Base-by-base conservation (phyloP, 1,140 invertebrate species). In the Euglossa dilemma region DNA sequence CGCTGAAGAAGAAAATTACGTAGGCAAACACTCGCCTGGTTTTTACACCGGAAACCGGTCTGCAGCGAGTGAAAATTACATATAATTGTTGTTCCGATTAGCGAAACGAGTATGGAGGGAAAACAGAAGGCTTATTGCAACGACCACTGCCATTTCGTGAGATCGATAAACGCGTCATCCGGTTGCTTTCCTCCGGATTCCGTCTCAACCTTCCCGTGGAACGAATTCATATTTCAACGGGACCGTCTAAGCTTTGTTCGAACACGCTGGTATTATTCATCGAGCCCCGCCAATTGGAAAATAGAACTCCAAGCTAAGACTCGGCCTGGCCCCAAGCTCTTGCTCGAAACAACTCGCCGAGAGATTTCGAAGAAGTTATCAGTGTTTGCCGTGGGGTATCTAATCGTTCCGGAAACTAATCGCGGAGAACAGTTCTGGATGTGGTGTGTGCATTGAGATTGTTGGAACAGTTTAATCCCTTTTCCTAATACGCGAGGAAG, bases 321-420 rank as follows among this genome's bases (percentile, higher is more conserved):
- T 36, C 36, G 36, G 36, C 4, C 4, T 36, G 4, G 36, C 20
- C 25, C n/a, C n/a, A n/a, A 47, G 45, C 20, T 23, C n/a, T n/a
- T n/a, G 4, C 23, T 61, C 14, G 25, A 43, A 43, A 18, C 67
- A 50, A 8, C 25, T 9, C 3, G 43, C 9, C 47, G 73, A 69
- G 43, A 59, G 23, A 69, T 57, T 25, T 45, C 45, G 6, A 43
- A 82, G 63, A 25, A 52, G n/a, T 7, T 82, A 82, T 28, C 73
- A 59, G 25, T 82, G 36, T 82, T 82, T 82, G 43, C 54, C 28
- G n/a, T 50, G 72, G 63, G 76, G 69, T 82, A 82, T 82, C 80
- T 82, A 82, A 82, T 82, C 80, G 45, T 52, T 8, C 18, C 20
- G 18, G 4, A 20, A n/a, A 18, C 18, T 43, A 73, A 64, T 43